Evolutionary conservation across 2,888 invertebrate species (phyloP), one percentile per base, ranked within the genome.

Genomic region (Cosmia pyralina): DNA sequence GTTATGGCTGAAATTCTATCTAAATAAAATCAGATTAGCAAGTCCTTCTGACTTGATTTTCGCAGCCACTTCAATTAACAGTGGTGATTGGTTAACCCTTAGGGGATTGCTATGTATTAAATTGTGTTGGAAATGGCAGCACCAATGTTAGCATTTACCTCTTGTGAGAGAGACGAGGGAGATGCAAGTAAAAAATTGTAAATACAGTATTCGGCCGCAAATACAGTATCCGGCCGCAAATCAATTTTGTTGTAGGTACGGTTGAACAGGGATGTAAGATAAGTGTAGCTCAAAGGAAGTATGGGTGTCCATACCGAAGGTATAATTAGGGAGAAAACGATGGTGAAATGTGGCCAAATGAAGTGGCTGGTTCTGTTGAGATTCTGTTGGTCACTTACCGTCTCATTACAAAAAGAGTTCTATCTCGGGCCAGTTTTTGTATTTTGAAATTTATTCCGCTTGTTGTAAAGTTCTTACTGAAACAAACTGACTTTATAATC

Each of bases 211-310:
- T 8, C 1, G 19, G 22, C n/a, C 11, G 4, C 52, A 52, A 52
- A 52, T n/a, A n/a, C 4, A 15, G 15, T 28, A 28, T 28, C 28
- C 28, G 28, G 28, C 28, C 28, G 28, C 28, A 28, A 28, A 28
- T 78, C 15, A 64, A 48, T 70, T 59, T 38, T 15, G 19, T 63
- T 72, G 41, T 52, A 53, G 6, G 13, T 53, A 63, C 79, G 77
- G 77, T 67, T 63, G 79, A 57, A 77, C 77, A 77, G 77, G 77
- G 77, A 77, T 67, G 77, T 73, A 46, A 67, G 13, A 38, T 79
- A 73, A 67, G 55, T 66, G 44, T 79, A 79, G 76, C 64, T 78
- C 78, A 72, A 76, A 53, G 22, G 3, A 53, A 38, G 38, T 34
- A 34, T 19, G 11, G 17, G 10, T 67, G 46, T 52, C 64, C 50